Percentiles rank a stretch among this genome's conserved stretches.
These are phyloP conservation scores for Phycodurus eques DNA, from an alignment of 2,113 vertebrate species.

Conservation along the genomic window DNA sequence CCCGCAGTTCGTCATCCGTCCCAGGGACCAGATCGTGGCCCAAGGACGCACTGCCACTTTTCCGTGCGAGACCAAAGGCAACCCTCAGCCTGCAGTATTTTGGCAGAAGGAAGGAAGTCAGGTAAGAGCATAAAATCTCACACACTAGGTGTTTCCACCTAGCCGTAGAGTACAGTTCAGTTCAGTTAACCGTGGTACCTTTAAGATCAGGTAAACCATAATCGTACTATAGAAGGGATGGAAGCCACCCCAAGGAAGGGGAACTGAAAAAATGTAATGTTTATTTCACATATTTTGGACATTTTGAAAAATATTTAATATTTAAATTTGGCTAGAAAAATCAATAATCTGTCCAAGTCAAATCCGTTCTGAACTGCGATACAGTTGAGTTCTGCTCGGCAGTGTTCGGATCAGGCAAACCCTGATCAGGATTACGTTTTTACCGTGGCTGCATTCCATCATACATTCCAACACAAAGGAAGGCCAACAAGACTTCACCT, in stretches of 20 bases:
- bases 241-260: no score
- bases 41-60: conserved; percentile 93
- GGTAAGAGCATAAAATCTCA: conserved; percentile 67
- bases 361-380: no score
- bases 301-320: no score
- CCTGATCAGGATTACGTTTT: no score
- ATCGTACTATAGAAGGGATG: not conserved
- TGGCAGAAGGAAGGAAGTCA: conserved; percentile 99
- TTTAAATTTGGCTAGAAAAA: no score
- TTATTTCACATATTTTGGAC: no score
- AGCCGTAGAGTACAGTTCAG: not conserved
- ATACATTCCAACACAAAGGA: no score
- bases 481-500: no score
- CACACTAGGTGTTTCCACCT: not conserved
- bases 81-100: conserved; percentile 96
- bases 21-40: conserved; percentile 95
- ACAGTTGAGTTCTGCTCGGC: no score
- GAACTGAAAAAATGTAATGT: not conserved
- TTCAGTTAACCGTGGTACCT: not conserved
- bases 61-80: conserved; percentile 97
- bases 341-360: no score
- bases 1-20: conserved; percentile 96
- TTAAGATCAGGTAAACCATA: not conserved
- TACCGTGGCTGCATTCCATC: no score
- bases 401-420: no score